These are phyloP conservation scores for Pyralis farinalis DNA, from an alignment of 2,888 invertebrate genomes.

Conservation along the genomic window DNA sequence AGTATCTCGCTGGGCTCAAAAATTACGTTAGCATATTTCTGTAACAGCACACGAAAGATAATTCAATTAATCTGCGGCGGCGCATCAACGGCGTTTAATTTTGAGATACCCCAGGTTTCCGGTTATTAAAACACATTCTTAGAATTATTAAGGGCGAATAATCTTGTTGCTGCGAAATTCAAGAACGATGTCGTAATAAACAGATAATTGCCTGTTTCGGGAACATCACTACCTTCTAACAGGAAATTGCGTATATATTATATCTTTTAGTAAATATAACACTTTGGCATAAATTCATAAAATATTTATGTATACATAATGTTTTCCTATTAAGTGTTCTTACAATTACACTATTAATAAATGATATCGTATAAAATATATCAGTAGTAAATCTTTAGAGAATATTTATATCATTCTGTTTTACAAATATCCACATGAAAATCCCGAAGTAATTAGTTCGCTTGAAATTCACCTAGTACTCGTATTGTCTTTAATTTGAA, in stretches of 20 bases:
- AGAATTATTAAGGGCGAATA: background rate
- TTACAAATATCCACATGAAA: too few species aligned
- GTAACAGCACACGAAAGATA: constrained; percentile 12
- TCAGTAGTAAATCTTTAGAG: too few species aligned
- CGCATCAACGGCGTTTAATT: constrained; percentile 15
- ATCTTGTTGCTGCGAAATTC: background rate
- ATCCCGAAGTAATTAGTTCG: too few species aligned
- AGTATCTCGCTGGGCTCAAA: constrained; percentile 6
- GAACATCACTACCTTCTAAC: background rate
- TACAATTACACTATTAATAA: too few species aligned
- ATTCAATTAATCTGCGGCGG: constrained; percentile 18
- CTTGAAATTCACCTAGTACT: too few species aligned
- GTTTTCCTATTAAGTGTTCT: too few species aligned
- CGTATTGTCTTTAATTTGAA: constrained; percentile 2
- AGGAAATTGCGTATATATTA: too few species aligned
- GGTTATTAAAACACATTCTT: background rate
- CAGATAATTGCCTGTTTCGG: background rate
- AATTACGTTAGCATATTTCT: constrained; percentile 15
- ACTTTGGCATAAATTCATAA: too few species aligned
- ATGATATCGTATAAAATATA: too few species aligned
- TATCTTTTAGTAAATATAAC: too few species aligned
- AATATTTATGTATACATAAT: too few species aligned
- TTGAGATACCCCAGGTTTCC: constrained; percentile 2
- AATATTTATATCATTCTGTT: too few species aligned
- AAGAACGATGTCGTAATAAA: background rate